Percentiles rank a stretch among this genome's conserved stretches.
phyloP scores from a whole-genome alignment of 2,113 vertebrate species.

The Corythornis cristatus region DNA sequence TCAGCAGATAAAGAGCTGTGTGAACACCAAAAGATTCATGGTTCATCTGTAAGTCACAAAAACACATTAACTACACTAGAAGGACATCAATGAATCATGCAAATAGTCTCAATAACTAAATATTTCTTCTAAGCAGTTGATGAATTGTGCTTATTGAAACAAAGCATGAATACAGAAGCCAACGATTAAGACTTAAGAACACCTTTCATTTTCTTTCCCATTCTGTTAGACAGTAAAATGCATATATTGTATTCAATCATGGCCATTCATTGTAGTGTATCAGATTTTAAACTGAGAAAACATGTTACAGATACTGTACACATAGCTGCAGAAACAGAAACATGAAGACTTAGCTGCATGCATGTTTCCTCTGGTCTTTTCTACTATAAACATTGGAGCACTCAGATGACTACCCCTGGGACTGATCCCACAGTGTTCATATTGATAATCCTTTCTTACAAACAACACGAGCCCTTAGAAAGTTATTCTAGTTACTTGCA shows the following conservation, averaged over 20 bases:
- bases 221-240: constrained; percentile 8
- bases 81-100: not conserved
- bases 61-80: not conserved
- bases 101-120: constrained; percentile 40
- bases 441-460: not conserved
- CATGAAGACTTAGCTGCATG: not conserved
- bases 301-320: not conserved
- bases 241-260: not conserved
- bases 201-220: constrained; percentile 20
- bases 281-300: not conserved
- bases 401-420: not conserved
- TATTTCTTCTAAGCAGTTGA: constrained; percentile 31
- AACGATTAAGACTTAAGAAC: constrained; percentile 19
- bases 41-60: constrained; percentile 15
- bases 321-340: not conserved
- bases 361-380: not conserved
- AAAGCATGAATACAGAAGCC: not conserved
- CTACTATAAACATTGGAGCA: not conserved
- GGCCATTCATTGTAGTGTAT: fast-evolving
- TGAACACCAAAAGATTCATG: not conserved
- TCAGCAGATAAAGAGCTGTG: not conserved
- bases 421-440: not conserved
- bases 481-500: not conserved
- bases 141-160: constrained; percentile 17
- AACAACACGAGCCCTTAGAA: not conserved